phyloP scores from a whole-genome alignment of 53 echinoderm and acorn worm genomes.

The Glandiceps talaboti region DNA sequence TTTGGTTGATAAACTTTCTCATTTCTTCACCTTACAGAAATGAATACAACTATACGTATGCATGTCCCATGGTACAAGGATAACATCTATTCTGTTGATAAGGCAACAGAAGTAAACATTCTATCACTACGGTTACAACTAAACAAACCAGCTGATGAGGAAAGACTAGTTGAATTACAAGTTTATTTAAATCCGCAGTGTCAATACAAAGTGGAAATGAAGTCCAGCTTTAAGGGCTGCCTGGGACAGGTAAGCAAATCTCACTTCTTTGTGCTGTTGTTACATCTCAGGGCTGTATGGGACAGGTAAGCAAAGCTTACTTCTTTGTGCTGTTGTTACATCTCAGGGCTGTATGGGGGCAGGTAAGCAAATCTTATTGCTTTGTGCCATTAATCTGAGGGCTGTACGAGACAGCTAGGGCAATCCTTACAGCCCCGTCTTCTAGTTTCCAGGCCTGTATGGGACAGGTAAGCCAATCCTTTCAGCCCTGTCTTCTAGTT shows the following conservation, averaged over 20 bases:
- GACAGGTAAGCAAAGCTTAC: conserved; percentile 86
- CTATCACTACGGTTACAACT: conserved; percentile 66
- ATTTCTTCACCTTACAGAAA: conserved; percentile 21
- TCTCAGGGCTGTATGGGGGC: conserved; percentile 59
- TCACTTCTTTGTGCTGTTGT: too few relatives aligned
- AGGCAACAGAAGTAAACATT: conserved; percentile 33
- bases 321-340: too few relatives aligned
- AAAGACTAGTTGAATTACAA: conserved; percentile 34
- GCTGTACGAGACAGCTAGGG: too few relatives aligned
- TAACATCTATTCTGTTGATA: conserved; percentile 54
- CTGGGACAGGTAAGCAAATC: conserved; percentile 82
- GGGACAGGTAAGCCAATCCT: too few relatives aligned
- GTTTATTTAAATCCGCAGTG: conserved; percentile 66
- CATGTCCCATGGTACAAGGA: conserved; percentile 83
- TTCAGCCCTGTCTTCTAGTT: too few relatives aligned
- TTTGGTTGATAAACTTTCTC: too few relatives aligned
- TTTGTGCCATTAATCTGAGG: too few relatives aligned
- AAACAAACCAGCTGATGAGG: conserved; percentile 42
- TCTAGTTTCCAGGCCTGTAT: too few relatives aligned
- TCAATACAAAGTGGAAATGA: conserved; percentile 45
- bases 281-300: conserved; percentile 50
- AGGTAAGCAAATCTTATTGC: too few relatives aligned
- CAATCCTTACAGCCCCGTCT: too few relatives aligned
- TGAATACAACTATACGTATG: conserved; percentile 70
- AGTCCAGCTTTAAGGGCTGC: conserved; percentile 41